These are phyloP conservation scores for Apotomis turbidana DNA, from an alignment of 2,888 invertebrate genomes.

Conservation along the genomic window DNA sequence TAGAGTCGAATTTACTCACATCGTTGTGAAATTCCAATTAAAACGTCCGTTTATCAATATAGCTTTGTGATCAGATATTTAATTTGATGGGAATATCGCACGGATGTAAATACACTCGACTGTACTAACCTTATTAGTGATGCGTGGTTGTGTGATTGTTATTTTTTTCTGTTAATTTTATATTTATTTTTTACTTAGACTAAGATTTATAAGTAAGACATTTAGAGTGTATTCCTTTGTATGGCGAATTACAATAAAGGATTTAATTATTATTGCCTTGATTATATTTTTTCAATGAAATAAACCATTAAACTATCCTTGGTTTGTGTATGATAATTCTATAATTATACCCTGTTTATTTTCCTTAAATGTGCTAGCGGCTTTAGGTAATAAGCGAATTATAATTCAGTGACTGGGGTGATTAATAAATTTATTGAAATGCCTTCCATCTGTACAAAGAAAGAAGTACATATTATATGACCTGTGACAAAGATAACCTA, in stretches of 20 bases:
- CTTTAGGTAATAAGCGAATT: neutral
- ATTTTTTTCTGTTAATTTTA: slow-evolving; percentile 34
- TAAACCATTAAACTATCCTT: neutral
- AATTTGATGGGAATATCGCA: neutral
- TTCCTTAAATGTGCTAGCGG: neutral
- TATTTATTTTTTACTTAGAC: neutral
- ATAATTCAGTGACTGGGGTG: neutral
- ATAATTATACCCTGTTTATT: neutral
- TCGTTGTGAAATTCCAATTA: too few species aligned
- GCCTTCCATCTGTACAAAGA: too few species aligned
- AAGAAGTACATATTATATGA: too few species aligned
- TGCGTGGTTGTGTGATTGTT: slow-evolving; percentile 43
- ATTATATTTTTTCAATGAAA: neutral
- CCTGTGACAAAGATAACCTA: too few species aligned
- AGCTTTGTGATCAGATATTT: too few species aligned
- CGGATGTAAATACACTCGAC: neutral
- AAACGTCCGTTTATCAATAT: too few species aligned
- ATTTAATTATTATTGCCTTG: neutral
- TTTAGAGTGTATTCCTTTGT: slow-evolving; percentile 28
- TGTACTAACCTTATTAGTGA: slow-evolving; percentile 13
- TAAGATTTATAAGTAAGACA: slow-evolving; percentile 19
- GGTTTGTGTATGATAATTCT: neutral
- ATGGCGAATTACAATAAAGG: slow-evolving; percentile 18
- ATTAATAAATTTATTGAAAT: too few species aligned
- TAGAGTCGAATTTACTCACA: too few species aligned